A percentile compares a stretch with the other conserved stretches of the same genome.
Conservation (phyloP, 2,113 vertebrate genomes). For the Aspidoscelis tigris region DNA sequence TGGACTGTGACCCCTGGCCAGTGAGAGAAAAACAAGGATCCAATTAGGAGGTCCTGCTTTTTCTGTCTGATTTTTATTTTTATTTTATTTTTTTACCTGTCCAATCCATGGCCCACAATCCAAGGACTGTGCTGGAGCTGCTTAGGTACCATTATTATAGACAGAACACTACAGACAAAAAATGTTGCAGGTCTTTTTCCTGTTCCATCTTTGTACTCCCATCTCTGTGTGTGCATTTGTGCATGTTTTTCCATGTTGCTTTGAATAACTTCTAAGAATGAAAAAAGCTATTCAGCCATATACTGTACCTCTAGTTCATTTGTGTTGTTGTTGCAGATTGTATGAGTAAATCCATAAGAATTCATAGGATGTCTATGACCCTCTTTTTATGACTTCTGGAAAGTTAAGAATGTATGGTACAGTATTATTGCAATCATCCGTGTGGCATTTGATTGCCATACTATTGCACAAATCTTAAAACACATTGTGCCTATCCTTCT, state of each 20-base stretch:
- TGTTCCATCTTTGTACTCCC: neutral
- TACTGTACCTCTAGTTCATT: neutral
- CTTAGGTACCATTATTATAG: too few species aligned
- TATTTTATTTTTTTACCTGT: too few species aligned
- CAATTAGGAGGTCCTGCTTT: too few species aligned
- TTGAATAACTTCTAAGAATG: neutral
- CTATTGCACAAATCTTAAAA: conserved; percentile 8
- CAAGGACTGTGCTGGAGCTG: neutral
- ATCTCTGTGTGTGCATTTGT: neutral
- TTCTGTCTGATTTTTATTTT: too few species aligned
- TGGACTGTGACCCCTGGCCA: too few species aligned
- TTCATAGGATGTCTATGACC: neutral
- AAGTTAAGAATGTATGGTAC: rapidly evolving
- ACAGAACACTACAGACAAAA: too few species aligned
- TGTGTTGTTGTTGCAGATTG: neutral
- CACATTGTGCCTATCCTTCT: neutral
- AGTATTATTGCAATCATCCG: conserved; percentile 19
- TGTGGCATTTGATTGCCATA: rapidly evolving
- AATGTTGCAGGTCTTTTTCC: neutral
- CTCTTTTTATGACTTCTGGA: neutral
- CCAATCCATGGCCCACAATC: neutral
- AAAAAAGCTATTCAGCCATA: neutral
- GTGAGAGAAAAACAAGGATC: too few species aligned
- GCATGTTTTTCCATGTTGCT: neutral
- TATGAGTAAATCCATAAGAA: neutral